Conservation (phyloP, 2,888 invertebrate genomes). For the Drosophila neoperkinsi region DNA sequence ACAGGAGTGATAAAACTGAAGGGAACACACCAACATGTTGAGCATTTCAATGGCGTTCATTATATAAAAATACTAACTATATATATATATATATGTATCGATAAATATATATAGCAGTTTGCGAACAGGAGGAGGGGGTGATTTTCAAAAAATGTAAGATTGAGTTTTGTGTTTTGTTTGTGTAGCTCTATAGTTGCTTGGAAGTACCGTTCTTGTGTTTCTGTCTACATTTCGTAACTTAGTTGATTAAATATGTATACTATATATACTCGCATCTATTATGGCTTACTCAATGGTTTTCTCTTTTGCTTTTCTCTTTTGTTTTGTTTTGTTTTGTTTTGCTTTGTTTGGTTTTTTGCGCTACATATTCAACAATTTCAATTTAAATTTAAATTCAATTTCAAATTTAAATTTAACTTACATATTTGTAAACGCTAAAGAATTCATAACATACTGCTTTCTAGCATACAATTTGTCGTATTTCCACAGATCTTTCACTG, state of each 20-base stretch:
- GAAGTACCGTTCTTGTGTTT: conserved; percentile 66
- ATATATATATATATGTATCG: conserved; percentile 3
- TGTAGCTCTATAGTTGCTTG: conserved; percentile 78
- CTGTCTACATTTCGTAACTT: conserved; percentile 62
- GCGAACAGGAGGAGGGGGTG: conserved; percentile 18
- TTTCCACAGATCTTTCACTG: conserved; percentile 32
- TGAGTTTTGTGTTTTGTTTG: conserved; percentile 28
- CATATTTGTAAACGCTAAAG: conserved; percentile 68
- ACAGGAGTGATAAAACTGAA: background rate
- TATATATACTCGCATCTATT: conserved; percentile 38
- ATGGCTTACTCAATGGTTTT: conserved; percentile 30
- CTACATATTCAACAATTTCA: conserved; percentile 77
- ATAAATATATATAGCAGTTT: conserved; percentile 8
- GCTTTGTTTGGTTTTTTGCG: conserved; percentile 36
- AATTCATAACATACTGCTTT: conserved; percentile 63
- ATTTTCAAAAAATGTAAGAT: conserved; percentile 17
- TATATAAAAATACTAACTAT: background rate
- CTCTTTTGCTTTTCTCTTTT: conserved; percentile 1
- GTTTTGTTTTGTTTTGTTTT: conserved; percentile 12
- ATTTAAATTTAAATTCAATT: conserved; percentile 56
- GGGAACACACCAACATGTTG: conserved; percentile 1
- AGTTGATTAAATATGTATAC: conserved; percentile 56
- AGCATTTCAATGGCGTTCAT: conserved; percentile 1
- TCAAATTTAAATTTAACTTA: conserved; percentile 64
- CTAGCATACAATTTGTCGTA: conserved; percentile 31